Conservation (phyloP, 1,140 invertebrate species). For the Drosophila murphyi region DNA sequence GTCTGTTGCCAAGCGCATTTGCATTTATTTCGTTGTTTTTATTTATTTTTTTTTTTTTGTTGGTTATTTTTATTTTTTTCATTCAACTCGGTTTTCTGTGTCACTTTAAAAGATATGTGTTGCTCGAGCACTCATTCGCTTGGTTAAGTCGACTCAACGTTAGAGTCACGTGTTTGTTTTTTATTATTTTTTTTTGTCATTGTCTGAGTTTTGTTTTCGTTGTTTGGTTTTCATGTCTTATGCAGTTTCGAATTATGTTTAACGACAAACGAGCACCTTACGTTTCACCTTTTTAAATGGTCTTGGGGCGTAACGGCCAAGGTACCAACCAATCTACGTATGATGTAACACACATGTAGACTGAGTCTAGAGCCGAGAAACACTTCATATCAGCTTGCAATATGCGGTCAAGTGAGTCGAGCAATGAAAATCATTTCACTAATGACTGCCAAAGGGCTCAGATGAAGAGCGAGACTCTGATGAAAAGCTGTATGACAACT, state of each 20-base stretch:
- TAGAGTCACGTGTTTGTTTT: constrained; percentile 61
- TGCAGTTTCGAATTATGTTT: constrained; percentile 70
- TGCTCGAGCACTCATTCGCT: constrained; percentile 6
- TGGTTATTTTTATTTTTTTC: constrained; percentile 11
- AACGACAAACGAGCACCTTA: not conserved
- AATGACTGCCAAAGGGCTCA: not conserved
- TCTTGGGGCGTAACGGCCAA: constrained; percentile 24
- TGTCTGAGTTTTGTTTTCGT: constrained; percentile 47
- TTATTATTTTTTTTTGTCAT: constrained; percentile 23
- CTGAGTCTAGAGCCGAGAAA: not conserved
- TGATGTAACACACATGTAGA: constrained; percentile 12
- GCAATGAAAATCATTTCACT: not conserved
- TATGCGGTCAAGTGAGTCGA: not conserved
- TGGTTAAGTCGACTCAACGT: constrained; percentile 19
- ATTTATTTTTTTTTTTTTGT: constrained; percentile 25
- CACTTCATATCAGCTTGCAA: constrained; percentile 3
- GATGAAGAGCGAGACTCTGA: not conserved
- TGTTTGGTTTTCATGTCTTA: constrained; percentile 31
- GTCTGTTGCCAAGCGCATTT: constrained; percentile 67
- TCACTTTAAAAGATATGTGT: constrained; percentile 41
- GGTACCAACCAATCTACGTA: constrained; percentile 31
- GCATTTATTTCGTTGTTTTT: constrained; percentile 8
- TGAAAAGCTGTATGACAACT: too few relatives aligned
- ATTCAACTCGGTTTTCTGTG: constrained; percentile 68
- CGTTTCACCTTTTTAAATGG: too few relatives aligned